Conservation (phyloP, 2,113 vertebrate genomes). For the Ciconia stormi region DNA sequence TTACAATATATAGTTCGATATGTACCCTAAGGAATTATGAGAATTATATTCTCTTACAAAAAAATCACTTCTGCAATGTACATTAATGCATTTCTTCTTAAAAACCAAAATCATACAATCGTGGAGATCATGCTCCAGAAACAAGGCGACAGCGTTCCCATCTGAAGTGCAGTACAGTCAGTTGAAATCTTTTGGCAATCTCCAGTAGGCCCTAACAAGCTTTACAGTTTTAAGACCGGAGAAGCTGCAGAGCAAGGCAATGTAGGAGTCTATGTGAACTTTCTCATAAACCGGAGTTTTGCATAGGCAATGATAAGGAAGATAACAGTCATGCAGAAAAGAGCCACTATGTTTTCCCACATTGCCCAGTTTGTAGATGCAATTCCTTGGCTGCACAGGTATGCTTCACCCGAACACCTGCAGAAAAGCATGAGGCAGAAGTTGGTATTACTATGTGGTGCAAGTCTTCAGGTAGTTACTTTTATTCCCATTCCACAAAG, state of each 20-base stretch:
- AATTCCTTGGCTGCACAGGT: conserved; percentile 66
- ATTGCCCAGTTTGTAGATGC: conserved; percentile 55
- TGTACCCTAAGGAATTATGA: background rate
- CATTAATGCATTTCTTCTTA: background rate
- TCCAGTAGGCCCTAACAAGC: background rate
- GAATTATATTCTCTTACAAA: background rate
- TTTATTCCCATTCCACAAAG: background rate
- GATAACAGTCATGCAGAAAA: conserved; percentile 66
- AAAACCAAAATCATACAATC: background rate
- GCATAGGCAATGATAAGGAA: conserved; percentile 68
- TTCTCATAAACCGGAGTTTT: conserved; percentile 69
- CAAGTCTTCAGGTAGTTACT: background rate
- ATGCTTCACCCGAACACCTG: conserved; percentile 68
- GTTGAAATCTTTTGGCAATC: background rate
- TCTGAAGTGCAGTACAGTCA: background rate
- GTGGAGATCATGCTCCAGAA: background rate
- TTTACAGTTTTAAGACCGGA: background rate
- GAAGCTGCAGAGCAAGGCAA: background rate
- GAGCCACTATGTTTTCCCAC: conserved; percentile 71
- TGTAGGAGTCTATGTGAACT: conserved; percentile 54
- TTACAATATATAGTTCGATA: background rate
- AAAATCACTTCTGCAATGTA: background rate
- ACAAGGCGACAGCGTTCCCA: background rate
- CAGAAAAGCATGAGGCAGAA: background rate
- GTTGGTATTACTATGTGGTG: background rate